Evolutionary conservation across 2,113 vertebrate genomes (phyloP).

Genomic region (Dasyprocta punctata): DNA sequence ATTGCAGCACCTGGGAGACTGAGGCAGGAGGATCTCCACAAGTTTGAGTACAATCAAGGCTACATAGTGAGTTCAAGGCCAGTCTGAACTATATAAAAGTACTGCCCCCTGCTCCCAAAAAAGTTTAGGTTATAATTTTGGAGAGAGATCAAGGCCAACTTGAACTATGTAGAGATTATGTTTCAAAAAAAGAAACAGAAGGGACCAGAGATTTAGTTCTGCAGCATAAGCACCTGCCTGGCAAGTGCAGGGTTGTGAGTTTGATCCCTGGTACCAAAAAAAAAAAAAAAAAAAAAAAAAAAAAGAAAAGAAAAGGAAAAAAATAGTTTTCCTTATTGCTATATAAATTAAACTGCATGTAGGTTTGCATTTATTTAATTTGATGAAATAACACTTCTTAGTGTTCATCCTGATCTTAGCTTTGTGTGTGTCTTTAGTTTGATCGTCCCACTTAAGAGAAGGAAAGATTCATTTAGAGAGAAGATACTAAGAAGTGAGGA

Average conservation of each 20-base stretch:
- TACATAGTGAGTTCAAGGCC: background rate
- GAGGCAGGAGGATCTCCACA: background rate
- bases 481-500: constrained; percentile 24
- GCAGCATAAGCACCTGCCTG: too few relatives aligned
- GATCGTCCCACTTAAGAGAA: background rate
- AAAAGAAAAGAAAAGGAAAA: background rate
- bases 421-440: constrained; percentile 47
- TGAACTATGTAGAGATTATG: background rate
- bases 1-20: background rate
- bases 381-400: background rate
- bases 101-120: background rate
- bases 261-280: too few relatives aligned
- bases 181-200: background rate
- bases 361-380: background rate
- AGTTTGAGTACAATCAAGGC: background rate
- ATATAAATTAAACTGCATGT: background rate
- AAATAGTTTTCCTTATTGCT: background rate
- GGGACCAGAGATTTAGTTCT: too few relatives aligned
- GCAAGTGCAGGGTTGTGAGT: too few relatives aligned
- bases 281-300: background rate
- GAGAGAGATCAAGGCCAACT: background rate
- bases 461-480: constrained; percentile 46
- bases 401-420: background rate
- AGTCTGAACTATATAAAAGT: background rate
- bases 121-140: background rate